Evolutionary conservation across 2,797 vertebrate genomes (phyloP).

Genomic region (Botia kubotai): DNA sequence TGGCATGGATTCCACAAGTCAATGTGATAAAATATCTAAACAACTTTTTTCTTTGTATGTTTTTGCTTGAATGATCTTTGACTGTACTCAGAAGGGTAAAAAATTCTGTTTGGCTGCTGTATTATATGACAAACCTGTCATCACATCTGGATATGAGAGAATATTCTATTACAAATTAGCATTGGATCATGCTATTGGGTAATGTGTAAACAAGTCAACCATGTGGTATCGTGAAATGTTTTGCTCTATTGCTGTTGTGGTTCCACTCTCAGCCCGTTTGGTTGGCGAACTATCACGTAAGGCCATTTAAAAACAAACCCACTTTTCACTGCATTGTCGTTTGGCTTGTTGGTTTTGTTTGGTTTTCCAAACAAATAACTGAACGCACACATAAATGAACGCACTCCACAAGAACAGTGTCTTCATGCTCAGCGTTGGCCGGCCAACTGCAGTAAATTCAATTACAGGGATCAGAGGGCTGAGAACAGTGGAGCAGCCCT

Average conservation of each 20-base stretch:
- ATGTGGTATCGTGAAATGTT: slow-evolving; percentile 8
- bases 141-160: neutral
- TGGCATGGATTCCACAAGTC: neutral
- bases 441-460: slow-evolving; percentile 49
- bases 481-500: slow-evolving; percentile 30
- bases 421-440: slow-evolving; percentile 17
- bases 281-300: neutral
- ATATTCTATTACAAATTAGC: neutral
- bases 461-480: slow-evolving; percentile 56
- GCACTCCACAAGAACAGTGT: slow-evolving; percentile 10
- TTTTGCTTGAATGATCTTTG: neutral
- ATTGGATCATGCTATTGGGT: neutral
- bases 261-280: slow-evolving; percentile 6
- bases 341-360: slow-evolving; percentile 38
- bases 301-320: slow-evolving; percentile 29
- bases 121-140: neutral
- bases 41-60: neutral
- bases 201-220: neutral
- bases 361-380: slow-evolving; percentile 23
- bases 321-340: slow-evolving; percentile 4
- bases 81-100: neutral
- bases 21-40: no score
- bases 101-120: neutral
- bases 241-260: neutral
- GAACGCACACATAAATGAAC: neutral